Evolutionary conservation across 2,113 vertebrate species (phyloP).

Genomic region (Anseranas semipalmata): DNA sequence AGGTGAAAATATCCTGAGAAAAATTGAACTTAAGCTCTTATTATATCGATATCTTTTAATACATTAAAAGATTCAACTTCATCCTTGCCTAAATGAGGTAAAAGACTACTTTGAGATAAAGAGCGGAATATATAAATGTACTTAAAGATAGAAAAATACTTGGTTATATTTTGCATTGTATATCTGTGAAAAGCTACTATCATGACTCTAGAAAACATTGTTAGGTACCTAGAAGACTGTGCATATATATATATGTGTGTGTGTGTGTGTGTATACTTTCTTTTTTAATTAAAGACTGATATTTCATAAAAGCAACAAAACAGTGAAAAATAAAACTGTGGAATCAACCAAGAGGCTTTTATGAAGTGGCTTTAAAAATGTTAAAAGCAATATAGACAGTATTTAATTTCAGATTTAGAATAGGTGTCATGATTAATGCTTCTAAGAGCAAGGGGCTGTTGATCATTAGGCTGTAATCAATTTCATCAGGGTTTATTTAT

Average conservation of each 20-base stretch:
- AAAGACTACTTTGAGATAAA: not conserved
- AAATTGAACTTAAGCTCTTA: not conserved
- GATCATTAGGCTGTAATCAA: not conserved
- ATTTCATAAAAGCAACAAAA: not conserved
- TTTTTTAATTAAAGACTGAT: not conserved
- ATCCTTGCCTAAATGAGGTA: not conserved
- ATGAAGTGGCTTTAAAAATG: not conserved
- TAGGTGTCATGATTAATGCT: not conserved
- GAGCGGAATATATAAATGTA: not conserved
- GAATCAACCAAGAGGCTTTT: not conserved
- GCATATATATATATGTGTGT: not conserved
- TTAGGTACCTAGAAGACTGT: not conserved
- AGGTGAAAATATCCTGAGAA: not conserved
- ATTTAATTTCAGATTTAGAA: not conserved
- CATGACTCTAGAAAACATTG: not conserved
- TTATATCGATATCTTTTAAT: not conserved
- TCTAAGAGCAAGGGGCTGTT: not conserved
- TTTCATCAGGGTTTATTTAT: not conserved
- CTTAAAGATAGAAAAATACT: not conserved
- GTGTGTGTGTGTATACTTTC: not conserved
- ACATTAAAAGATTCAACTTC: not conserved
- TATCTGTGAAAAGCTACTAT: not conserved
- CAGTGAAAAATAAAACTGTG: not conserved
- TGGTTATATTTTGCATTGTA: not conserved
- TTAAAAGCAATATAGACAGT: not conserved